Percentiles rank a stretch among this genome's conserved stretches.
Conservation (phyloP, 2,797 vertebrate species). For the Catharus ustulatus region DNA sequence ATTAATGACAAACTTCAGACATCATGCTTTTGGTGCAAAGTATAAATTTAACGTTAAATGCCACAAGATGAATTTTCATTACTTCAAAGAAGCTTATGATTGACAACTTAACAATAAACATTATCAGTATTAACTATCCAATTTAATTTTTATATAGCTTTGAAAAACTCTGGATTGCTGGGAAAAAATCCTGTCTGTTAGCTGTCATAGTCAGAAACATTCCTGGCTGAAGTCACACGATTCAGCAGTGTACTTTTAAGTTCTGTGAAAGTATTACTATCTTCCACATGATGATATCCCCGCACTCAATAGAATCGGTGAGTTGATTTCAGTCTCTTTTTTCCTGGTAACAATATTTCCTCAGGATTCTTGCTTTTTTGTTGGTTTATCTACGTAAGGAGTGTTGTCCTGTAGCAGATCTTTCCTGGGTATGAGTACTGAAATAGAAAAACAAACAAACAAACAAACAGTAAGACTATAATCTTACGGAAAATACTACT, state of each 20-base stretch:
- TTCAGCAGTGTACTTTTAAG: not conserved
- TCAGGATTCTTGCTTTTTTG: slow-evolving; percentile 62
- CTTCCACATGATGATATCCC: not conserved
- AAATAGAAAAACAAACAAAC: not conserved
- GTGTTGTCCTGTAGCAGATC: slow-evolving; percentile 76
- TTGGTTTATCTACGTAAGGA: slow-evolving; percentile 69
- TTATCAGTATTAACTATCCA: not conserved
- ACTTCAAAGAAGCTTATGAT: not conserved
- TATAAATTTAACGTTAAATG: not conserved
- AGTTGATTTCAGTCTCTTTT: not conserved
- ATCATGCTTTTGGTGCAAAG: not conserved
- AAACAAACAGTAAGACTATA: not conserved
- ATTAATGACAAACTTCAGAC: not conserved
- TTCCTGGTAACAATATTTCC: not conserved
- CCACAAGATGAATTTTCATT: not conserved
- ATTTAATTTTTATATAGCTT: not conserved
- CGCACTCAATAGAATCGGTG: not conserved
- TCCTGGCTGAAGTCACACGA: not conserved
- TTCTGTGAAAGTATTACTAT: not conserved
- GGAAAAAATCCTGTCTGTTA: not conserved
- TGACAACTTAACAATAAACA: not conserved
- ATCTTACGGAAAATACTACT: not conserved
- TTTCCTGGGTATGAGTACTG: slow-evolving; percentile 76
- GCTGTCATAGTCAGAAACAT: not conserved
- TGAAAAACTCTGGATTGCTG: not conserved